phyloP scores from a whole-genome alignment of 2,113 vertebrate species.

The Himantopus leucocephalus region DNA sequence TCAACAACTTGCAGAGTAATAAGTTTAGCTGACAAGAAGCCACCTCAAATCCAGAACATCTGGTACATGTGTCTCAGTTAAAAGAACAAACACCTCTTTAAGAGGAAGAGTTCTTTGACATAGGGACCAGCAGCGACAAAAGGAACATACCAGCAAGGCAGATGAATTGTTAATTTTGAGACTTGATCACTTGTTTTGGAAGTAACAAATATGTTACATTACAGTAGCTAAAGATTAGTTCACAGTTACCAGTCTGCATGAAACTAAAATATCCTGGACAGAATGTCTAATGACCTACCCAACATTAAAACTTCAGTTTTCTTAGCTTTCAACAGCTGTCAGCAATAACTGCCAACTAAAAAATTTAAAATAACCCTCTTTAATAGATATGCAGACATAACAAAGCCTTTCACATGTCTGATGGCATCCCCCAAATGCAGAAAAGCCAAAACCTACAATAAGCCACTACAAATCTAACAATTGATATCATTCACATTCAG shows the following conservation, averaged over 20 bases:
- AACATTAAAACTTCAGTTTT: neutral
- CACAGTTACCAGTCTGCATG: neutral
- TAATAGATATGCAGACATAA: neutral
- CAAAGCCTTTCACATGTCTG: neutral
- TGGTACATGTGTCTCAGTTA: neutral
- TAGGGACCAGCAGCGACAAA: neutral
- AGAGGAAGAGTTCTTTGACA: neutral
- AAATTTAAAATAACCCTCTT: neutral
- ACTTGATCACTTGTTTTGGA: neutral
- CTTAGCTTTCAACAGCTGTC: neutral
- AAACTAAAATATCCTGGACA: neutral
- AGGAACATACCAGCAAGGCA: neutral
- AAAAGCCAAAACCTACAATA: neutral
- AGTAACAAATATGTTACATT: neutral
- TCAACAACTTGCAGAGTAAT: neutral
- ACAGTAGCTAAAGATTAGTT: neutral
- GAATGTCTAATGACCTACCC: neutral
- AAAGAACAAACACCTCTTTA: neutral
- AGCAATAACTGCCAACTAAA: neutral
- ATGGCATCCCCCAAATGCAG: neutral
- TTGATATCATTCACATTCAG: neutral
- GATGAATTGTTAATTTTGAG: neutral
- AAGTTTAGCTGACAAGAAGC: neutral
- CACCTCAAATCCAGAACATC: neutral
- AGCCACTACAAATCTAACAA: neutral